Conservation (phyloP, 37 sponge, comb jelly and placozoan genomes). For the Geodia barretti region DNA sequence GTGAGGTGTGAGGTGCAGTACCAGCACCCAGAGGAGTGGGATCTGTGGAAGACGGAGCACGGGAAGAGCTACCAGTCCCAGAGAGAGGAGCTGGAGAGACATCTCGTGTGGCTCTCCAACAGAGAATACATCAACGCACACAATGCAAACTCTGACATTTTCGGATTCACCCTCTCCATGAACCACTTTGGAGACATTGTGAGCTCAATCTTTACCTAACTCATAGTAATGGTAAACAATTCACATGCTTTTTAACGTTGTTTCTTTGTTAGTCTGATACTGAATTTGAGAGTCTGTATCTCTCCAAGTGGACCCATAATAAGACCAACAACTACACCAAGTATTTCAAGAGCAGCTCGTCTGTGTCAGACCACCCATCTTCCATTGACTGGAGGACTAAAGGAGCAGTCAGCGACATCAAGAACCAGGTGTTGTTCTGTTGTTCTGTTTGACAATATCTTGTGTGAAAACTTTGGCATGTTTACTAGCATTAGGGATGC, state of each 20-base stretch:
- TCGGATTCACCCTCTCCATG: slow-evolving; percentile 55
- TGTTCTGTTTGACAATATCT: too few relatives aligned
- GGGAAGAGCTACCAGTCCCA: slow-evolving; percentile 45
- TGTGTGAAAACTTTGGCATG: too few relatives aligned
- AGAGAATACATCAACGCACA: slow-evolving; percentile 53
- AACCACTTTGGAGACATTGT: slow-evolving; percentile 65
- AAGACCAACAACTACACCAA: neutral
- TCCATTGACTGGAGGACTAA: neutral
- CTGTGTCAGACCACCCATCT: slow-evolving; percentile 3
- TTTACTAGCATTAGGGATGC: too few relatives aligned
- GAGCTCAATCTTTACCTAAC: slow-evolving; percentile 21
- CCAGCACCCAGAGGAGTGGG: slow-evolving; percentile 25
- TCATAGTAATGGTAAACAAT: too few relatives aligned
- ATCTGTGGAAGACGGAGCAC: slow-evolving; percentile 15
- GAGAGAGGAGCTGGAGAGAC: slow-evolving; percentile 47
- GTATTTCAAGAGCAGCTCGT: slow-evolving; percentile 3
- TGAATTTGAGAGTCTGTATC: slow-evolving; percentile 3
- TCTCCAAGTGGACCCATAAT: neutral
- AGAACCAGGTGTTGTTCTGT: neutral
- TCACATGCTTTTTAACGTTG: too few relatives aligned
- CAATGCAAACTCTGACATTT: slow-evolving; percentile 32
- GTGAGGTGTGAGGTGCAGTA: too few relatives aligned
- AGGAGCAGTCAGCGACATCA: neutral
- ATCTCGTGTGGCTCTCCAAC: slow-evolving; percentile 43
- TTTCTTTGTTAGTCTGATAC: slow-evolving; percentile 21